phyloP scores from a whole-genome alignment of 2,797 vertebrate genomes.

The Acestrorhynchus altus region DNA sequence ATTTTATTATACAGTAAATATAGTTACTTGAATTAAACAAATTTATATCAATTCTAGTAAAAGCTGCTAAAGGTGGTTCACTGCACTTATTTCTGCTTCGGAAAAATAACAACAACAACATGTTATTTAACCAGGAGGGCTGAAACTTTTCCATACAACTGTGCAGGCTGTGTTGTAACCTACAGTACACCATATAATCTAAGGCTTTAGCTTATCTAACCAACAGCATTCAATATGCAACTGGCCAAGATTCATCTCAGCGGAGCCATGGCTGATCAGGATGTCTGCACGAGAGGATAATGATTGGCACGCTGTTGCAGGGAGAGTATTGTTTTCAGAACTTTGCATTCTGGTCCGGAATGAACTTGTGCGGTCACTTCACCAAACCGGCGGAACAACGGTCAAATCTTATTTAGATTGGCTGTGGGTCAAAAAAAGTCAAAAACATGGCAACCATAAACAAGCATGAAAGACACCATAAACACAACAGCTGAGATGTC shows the following conservation, averaged over 20 bases:
- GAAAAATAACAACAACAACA: too few species aligned
- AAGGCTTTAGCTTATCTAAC: conserved; percentile 12
- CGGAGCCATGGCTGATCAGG: not conserved
- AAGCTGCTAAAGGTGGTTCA: too few species aligned
- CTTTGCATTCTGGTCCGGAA: not conserved
- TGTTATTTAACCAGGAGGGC: too few species aligned
- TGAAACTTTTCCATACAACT: too few species aligned
- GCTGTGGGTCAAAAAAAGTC: not conserved
- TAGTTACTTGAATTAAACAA: too few species aligned
- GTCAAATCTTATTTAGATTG: conserved; percentile 12
- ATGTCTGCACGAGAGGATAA: not conserved
- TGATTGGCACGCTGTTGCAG: not conserved
- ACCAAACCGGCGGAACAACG: not conserved
- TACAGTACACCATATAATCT: not conserved
- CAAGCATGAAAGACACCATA: not conserved
- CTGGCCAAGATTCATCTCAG: conserved; percentile 7
- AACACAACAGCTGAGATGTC: conserved; percentile 1
- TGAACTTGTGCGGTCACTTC: not conserved
- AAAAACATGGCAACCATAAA: not conserved
- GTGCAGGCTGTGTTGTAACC: not conserved
- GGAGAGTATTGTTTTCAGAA: conserved; percentile 10
- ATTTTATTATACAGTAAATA: too few species aligned
- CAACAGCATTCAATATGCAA: not conserved
- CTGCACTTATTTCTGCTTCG: too few species aligned
- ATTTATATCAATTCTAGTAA: too few species aligned